A percentile compares a stretch with the other conserved stretches of the same genome.
phyloP scores from a whole-genome alignment of 2,797 vertebrate genomes.

The Mormyrus hasselquistii region DNA sequence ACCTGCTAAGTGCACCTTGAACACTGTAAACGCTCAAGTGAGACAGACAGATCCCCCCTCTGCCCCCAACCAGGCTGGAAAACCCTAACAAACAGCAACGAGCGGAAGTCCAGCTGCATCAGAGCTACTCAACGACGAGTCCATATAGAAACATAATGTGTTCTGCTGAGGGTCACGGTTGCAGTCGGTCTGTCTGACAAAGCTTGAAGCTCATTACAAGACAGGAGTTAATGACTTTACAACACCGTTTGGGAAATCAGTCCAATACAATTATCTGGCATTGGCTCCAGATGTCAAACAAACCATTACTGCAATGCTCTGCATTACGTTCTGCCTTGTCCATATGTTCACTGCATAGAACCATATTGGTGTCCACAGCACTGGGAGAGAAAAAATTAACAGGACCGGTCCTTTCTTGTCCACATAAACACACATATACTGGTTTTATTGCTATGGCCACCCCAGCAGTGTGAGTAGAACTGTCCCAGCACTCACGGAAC shows the following conservation, averaged over 20 bases:
- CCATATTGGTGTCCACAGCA: background rate
- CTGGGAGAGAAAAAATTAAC: background rate
- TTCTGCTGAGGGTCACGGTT: background rate
- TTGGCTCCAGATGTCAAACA: constrained; percentile 14
- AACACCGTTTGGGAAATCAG: constrained; percentile 6
- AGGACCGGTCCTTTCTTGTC: background rate
- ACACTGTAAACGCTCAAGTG: background rate
- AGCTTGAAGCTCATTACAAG: background rate
- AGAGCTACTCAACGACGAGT: background rate
- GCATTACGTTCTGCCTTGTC: background rate
- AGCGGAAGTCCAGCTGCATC: background rate
- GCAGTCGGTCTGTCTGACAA: background rate
- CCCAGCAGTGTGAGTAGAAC: background rate
- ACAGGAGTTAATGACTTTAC: constrained; percentile 7
- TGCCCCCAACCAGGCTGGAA: background rate
- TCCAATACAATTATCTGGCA: constrained; percentile 14
- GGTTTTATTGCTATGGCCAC: background rate
- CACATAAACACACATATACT: background rate
- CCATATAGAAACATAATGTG: constrained; percentile 6
- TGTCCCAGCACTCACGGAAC: background rate
- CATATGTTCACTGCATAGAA: background rate
- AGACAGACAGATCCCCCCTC: background rate
- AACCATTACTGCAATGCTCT: constrained; percentile 2
- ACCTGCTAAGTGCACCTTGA: background rate
- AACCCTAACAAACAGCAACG: background rate